phyloP scores from a whole-genome alignment of 2,113 vertebrate species.

The Falcunculus frontatus region DNA sequence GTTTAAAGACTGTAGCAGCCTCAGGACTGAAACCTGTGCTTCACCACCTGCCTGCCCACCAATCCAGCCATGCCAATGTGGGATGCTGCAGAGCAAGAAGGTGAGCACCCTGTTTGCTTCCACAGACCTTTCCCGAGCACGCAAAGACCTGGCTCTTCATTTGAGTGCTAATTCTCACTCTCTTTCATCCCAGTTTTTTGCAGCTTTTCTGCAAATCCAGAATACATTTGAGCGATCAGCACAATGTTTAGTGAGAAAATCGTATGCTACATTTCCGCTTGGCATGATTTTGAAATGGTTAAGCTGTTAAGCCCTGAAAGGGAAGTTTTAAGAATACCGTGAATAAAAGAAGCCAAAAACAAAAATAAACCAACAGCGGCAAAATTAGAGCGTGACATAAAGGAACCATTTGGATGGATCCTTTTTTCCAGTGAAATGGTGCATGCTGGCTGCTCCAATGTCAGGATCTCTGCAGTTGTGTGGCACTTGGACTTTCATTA shows the following conservation, averaged over 20 bases:
- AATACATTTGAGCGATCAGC: conserved; percentile 47
- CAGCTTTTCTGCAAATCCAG: conserved; percentile 32
- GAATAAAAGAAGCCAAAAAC: conserved; percentile 5
- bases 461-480: background rate
- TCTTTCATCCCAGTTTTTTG: background rate
- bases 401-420: background rate
- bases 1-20: background rate
- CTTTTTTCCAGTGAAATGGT: background rate
- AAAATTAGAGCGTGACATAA: conserved; percentile 46
- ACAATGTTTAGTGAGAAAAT: conserved; percentile 50
- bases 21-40: background rate
- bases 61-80: rapidly evolving
- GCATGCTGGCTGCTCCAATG: background rate
- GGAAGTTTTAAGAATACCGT: conserved; percentile 58
- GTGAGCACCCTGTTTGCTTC: background rate
- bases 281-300: conserved; percentile 56
- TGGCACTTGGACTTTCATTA: background rate
- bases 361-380: conserved; percentile 24
- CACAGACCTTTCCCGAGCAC: background rate
- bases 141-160: conserved; percentile 26
- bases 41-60: background rate
- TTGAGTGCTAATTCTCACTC: conserved; percentile 11
- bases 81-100: background rate
- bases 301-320: conserved; percentile 60
- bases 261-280: conserved; percentile 42